phyloP scores from a whole-genome alignment of 2,113 vertebrate species.

The Pituophis catenifer region DNA sequence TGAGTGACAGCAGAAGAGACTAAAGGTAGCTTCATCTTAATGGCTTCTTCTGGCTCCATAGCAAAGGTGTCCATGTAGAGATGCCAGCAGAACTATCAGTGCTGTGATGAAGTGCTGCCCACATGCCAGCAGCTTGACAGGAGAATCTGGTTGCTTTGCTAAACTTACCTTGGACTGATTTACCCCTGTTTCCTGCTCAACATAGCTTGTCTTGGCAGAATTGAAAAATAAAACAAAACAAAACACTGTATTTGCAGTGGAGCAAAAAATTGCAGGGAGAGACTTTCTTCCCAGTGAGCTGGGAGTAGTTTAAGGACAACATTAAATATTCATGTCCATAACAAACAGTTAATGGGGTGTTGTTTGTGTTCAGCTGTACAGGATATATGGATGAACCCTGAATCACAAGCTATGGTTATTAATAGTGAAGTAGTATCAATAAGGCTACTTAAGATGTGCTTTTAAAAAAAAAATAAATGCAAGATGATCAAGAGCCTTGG shows the following conservation, averaged over 20 bases:
- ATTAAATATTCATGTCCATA: background rate
- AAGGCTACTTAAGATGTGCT: background rate
- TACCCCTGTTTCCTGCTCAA: background rate
- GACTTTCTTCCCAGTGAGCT: background rate
- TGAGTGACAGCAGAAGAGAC: background rate
- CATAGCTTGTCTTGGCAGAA: background rate
- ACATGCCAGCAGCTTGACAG: background rate
- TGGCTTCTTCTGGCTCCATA: background rate
- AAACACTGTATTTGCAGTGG: background rate
- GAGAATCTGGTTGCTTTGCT: background rate
- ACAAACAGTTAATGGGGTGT: background rate
- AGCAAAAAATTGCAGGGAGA: background rate
- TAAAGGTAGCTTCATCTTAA: background rate
- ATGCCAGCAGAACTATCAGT: background rate
- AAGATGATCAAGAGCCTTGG: no score
- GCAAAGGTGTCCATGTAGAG: background rate
- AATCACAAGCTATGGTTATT: background rate
- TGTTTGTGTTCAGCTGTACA: background rate
- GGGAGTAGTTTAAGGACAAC: background rate
- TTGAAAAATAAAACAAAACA: background rate
- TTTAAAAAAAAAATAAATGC: background rate
- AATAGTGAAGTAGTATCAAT: background rate
- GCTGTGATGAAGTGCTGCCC: background rate
- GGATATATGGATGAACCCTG: background rate
- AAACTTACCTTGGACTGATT: background rate